Evolutionary conservation across 1,140 invertebrate species (phyloP).

Genomic region (Yoshiicerus persimilis): DNA sequence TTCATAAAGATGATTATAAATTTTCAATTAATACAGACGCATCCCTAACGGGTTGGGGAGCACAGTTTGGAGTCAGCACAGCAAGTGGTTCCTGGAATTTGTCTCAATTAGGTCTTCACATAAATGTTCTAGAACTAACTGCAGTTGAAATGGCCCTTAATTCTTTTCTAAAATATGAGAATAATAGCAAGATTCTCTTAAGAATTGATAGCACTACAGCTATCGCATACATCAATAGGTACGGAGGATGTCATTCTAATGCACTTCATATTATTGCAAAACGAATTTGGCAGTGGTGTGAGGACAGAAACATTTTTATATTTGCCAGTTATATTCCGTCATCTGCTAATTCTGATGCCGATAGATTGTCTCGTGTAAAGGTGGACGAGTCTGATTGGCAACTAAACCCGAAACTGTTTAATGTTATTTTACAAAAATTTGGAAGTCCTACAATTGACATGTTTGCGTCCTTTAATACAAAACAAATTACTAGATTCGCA

Average conservation of each 20-base stretch:
- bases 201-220: conserved; percentile 1
- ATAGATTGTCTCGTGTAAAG: not conserved
- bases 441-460: conserved; percentile 4
- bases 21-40: not conserved
- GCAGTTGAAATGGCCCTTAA: not conserved
- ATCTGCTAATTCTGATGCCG: conserved; percentile 22
- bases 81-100: not conserved
- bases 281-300: not conserved
- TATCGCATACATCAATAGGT: conserved; percentile 29
- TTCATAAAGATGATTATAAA: not conserved
- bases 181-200: not conserved
- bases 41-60: not conserved
- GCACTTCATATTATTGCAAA: conserved; percentile 18
- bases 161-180: not conserved
- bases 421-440: not conserved
- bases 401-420: not conserved
- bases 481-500: not conserved
- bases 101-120: not conserved
- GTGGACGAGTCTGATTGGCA: not conserved
- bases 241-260: not conserved
- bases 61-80: not conserved
- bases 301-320: not conserved
- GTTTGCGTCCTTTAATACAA: not conserved
- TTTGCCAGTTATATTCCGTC: not conserved
- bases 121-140: conserved; percentile 27